These are phyloP conservation scores for Poeciliopsis presidionis DNA, from an alignment of 2,797 vertebrate species.

Conservation along the genomic window DNA sequence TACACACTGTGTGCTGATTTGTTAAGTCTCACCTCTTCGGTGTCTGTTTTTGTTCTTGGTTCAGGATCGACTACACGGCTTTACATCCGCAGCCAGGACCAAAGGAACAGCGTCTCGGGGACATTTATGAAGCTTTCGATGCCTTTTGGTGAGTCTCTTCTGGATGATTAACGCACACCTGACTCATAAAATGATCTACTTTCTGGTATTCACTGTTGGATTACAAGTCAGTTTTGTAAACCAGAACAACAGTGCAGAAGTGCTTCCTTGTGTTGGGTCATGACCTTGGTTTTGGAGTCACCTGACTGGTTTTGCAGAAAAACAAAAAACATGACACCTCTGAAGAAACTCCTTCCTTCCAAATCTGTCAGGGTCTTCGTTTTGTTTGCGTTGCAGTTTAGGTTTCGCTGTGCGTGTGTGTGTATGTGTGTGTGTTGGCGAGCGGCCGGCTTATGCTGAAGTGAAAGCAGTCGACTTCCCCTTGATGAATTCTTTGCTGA, in stretches of 20 bases:
- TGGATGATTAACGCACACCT: not conserved
- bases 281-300: slow-evolving; percentile 1
- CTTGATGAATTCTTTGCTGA: slow-evolving; percentile 58
- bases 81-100: slow-evolving; percentile 55
- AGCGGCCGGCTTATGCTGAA: slow-evolving; percentile 47
- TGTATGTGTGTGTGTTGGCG: not conserved
- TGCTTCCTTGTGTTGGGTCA: not conserved
- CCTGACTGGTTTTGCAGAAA: slow-evolving; percentile 4
- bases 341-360: not conserved
- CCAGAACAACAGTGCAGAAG: slow-evolving; percentile 7
- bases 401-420: slow-evolving; percentile 10
- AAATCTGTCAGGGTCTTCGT: not conserved
- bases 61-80: slow-evolving; percentile 63
- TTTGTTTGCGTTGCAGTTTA: not conserved
- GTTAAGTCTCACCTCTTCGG: slow-evolving; percentile 3
- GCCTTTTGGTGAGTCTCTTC: slow-evolving; percentile 78
- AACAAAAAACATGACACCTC: not conserved
- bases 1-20: slow-evolving; percentile 5
- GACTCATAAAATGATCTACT: not conserved
- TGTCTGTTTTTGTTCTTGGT: slow-evolving; percentile 21
- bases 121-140: slow-evolving; percentile 82
- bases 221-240: slow-evolving; percentile 9
- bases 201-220: not conserved
- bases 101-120: slow-evolving; percentile 52
- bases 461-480: slow-evolving; percentile 72